phyloP scores from a whole-genome alignment of 92 coral and sea anemone species.

The Montipora capitata region DNA sequence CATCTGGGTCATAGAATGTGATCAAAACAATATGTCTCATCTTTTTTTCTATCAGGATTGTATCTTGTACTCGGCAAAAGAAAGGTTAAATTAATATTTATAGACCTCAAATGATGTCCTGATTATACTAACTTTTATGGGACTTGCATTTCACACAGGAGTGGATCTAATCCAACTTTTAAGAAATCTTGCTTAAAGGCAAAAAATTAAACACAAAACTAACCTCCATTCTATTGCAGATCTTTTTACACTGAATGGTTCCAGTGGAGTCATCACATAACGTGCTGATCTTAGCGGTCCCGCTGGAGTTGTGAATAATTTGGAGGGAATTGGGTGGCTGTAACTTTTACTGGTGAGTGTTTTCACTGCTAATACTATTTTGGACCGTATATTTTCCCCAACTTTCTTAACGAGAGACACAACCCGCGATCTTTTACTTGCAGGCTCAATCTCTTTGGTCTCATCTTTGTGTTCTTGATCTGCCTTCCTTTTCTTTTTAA shows the following conservation, averaged over 20 bases:
- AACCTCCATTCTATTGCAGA: slow-evolving; percentile 62
- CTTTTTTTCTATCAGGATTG: no score
- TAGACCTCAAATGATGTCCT: no score
- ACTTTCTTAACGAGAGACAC: background rate
- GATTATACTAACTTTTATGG: no score
- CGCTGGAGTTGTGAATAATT: slow-evolving; percentile 43
- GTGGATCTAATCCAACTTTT: no score
- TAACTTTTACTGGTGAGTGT: slow-evolving; percentile 24
- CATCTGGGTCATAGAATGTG: no score
- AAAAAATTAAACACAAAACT: no score
- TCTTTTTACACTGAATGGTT: slow-evolving; percentile 57
- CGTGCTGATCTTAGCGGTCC: slow-evolving; percentile 50
- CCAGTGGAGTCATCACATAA: slow-evolving; percentile 60
- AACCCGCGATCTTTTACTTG: slow-evolving; percentile 9
- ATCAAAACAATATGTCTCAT: no score
- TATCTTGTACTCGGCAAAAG: no score
- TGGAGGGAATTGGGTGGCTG: background rate
- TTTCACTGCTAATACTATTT: background rate
- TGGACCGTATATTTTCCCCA: slow-evolving; percentile 7
- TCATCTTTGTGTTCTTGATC: slow-evolving; percentile 10
- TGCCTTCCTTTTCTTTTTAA: slow-evolving; percentile 2
- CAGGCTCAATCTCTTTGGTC: background rate
- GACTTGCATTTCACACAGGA: no score
- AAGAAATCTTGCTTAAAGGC: no score
- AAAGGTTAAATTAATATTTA: no score